Evolutionary conservation across 2,888 invertebrate genomes (phyloP).

Genomic region (Thymelicus sylvestris): DNA sequence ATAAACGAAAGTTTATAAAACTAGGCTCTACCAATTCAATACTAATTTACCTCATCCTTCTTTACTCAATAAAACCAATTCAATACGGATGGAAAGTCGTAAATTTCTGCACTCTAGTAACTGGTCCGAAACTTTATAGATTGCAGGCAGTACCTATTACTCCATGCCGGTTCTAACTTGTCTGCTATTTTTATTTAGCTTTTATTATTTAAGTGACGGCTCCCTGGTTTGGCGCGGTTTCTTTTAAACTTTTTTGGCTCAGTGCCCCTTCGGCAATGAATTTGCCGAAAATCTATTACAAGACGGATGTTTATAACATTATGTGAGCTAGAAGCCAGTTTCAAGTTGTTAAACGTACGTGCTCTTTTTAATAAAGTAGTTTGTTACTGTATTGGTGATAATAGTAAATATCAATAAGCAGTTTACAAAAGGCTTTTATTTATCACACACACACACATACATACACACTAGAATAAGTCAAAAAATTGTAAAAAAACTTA

Average conservation of each 20-base stretch:
- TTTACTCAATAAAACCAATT: too few species aligned
- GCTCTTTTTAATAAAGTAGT: not conserved
- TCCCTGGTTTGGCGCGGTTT: constrained; percentile 31
- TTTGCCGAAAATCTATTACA: constrained; percentile 35
- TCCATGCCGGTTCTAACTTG: constrained; percentile 30
- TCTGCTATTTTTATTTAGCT: constrained; percentile 35
- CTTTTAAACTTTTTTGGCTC: constrained; percentile 37
- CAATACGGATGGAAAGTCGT: too few species aligned
- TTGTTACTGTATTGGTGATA: too few species aligned
- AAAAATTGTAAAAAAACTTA: too few species aligned
- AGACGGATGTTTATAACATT: constrained; percentile 27
- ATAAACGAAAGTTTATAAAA: too few species aligned
- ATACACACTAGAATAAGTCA: too few species aligned
- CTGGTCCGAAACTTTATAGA: constrained; percentile 11
- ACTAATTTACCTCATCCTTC: too few species aligned
- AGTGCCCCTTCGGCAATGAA: constrained; percentile 25
- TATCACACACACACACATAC: too few species aligned
- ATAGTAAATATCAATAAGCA: too few species aligned
- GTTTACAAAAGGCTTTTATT: too few species aligned
- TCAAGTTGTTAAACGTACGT: not conserved
- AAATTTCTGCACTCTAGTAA: too few species aligned
- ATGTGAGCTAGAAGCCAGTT: not conserved
- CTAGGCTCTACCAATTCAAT: too few species aligned
- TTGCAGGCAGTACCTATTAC: constrained; percentile 21
- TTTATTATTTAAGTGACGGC: constrained; percentile 35